Evolutionary conservation across 2,113 vertebrate species (phyloP).

Genomic region (Cephalopholis sonnerati): DNA sequence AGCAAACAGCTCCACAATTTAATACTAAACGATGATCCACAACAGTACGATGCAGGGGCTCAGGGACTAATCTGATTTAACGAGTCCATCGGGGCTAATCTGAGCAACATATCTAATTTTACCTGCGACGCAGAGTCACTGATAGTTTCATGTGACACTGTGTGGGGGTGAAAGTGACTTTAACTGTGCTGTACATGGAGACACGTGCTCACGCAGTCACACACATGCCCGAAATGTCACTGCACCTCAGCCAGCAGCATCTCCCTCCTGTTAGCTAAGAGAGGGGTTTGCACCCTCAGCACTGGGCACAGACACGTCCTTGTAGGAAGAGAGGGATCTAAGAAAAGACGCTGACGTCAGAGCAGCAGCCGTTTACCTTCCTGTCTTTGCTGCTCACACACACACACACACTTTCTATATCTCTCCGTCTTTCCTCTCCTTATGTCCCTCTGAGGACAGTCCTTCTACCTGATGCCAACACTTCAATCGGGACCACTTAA

Average conservation of each 20-base stretch:
- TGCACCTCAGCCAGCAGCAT: slow-evolving; percentile 10
- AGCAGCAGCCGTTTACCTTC: slow-evolving; percentile 9
- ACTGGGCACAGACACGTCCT: slow-evolving; percentile 63
- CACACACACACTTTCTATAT: not conserved
- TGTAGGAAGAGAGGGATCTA: slow-evolving; percentile 49
- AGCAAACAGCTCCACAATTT: slow-evolving; percentile 9
- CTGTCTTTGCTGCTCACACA: not conserved
- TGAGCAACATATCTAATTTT: not conserved
- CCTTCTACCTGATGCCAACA: slow-evolving; percentile 66
- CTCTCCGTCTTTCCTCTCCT: slow-evolving; percentile 37
- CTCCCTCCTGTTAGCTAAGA: slow-evolving; percentile 38
- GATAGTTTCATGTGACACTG: not conserved
- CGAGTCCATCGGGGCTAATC: not conserved
- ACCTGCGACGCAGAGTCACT: not conserved
- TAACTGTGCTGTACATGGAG: not conserved
- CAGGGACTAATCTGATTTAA: slow-evolving; percentile 32
- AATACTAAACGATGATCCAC: slow-evolving; percentile 16
- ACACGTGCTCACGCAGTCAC: not conserved
- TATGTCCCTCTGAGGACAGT: slow-evolving; percentile 55
- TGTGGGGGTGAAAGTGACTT: slow-evolving; percentile 25
- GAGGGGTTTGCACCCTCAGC: slow-evolving; percentile 57
- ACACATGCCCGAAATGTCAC: slow-evolving; percentile 11
- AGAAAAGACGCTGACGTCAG: slow-evolving; percentile 71
- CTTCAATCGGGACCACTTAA: slow-evolving; percentile 73
- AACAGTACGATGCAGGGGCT: slow-evolving; percentile 3